A percentile compares a stretch with the other conserved stretches of the same genome.
phyloP scores from a whole-genome alignment of 2,797 vertebrate genomes.

The Takifugu rubripes region DNA sequence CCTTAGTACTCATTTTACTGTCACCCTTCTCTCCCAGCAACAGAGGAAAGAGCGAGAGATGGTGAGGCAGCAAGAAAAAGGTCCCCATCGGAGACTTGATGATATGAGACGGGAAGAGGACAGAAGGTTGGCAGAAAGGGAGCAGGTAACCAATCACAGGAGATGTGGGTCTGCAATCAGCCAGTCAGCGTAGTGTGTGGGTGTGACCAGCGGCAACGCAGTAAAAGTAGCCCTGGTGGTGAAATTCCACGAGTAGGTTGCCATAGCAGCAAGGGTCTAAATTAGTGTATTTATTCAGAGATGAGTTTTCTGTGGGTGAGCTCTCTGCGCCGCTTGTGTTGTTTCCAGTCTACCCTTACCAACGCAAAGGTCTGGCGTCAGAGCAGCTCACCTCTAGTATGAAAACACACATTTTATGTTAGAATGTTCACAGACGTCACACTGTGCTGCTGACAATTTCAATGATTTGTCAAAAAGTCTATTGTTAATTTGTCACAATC shows the following conservation, averaged over 20 bases:
- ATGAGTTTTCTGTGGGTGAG: slow-evolving; percentile 75
- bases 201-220: slow-evolving; percentile 49
- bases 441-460: slow-evolving; percentile 1
- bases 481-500: not conserved
- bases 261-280: slow-evolving; percentile 82
- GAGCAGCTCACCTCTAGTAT: slow-evolving; percentile 26
- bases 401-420: slow-evolving; percentile 22
- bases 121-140: slow-evolving; percentile 85
- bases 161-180: slow-evolving; percentile 12
- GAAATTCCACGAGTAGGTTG: slow-evolving; percentile 80
- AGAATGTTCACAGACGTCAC: slow-evolving; percentile 3
- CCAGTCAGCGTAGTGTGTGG: slow-evolving; percentile 63
- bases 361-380: slow-evolving; percentile 56
- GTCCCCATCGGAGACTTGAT: slow-evolving; percentile 86
- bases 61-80: slow-evolving; percentile 92
- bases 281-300: slow-evolving; percentile 78
- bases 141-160: slow-evolving; percentile 82
- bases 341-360: slow-evolving; percentile 58
- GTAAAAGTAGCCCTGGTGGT: slow-evolving; percentile 65
- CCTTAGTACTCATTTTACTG: slow-evolving; percentile 55
- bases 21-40: slow-evolving; percentile 78
- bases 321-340: slow-evolving; percentile 54
- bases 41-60: slow-evolving; percentile 90
- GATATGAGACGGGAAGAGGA: slow-evolving; percentile 91
- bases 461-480: not conserved